Evolutionary conservation across 2,113 vertebrate genomes (phyloP).

Genomic region (Syrmaticus mikado): DNA sequence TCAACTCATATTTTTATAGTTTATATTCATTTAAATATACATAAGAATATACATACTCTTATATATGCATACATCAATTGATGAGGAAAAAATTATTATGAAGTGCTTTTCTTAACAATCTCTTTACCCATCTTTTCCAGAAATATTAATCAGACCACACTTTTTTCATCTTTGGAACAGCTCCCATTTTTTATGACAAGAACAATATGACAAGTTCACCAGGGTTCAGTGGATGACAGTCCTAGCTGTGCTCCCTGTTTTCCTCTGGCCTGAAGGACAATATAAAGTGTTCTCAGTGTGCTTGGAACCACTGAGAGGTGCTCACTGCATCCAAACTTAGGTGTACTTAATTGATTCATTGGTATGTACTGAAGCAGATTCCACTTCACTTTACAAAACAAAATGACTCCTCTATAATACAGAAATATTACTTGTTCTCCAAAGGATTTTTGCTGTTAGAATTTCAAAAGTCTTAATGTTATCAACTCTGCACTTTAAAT

Average conservation of each 20-base stretch:
- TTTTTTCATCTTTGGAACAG: not conserved
- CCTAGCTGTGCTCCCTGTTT: not conserved
- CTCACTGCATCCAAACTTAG: not conserved
- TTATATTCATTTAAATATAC: not conserved
- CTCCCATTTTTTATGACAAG: not conserved
- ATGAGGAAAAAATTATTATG: accelerated
- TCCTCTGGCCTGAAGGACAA: not conserved
- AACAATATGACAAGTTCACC: accelerated
- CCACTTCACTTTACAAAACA: not conserved
- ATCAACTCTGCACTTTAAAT: accelerated
- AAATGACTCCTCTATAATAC: accelerated
- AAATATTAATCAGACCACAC: not conserved
- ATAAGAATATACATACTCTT: not conserved
- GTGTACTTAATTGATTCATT: accelerated
- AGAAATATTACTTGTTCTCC: not conserved
- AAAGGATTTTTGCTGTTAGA: not conserved
- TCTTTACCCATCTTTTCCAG: not conserved
- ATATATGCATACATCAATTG: not conserved
- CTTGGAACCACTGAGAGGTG: not conserved
- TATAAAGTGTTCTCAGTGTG: not conserved
- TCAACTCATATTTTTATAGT: not conserved
- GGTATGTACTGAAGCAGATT: not conserved
- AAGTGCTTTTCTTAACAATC: not conserved
- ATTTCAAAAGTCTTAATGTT: not conserved
- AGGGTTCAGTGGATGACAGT: accelerated